Conservation (phyloP, 2,888 invertebrate species). For the Athalia cordata region DNA sequence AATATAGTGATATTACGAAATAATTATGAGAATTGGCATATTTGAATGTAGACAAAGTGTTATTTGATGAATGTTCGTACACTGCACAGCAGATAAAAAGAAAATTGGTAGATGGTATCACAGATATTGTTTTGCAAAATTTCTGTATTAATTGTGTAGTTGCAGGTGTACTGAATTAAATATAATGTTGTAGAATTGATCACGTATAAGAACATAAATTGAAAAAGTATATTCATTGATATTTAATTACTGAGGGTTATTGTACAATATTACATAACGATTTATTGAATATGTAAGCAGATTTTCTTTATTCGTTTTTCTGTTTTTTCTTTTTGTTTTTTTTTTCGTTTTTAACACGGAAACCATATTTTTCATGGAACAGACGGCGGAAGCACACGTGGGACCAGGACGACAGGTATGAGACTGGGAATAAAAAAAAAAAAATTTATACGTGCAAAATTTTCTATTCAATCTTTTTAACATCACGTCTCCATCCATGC, state of each 20-base stretch:
- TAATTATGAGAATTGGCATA: slow-evolving; percentile 36
- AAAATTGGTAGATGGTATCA: neutral
- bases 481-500: slow-evolving; percentile 2
- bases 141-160: too few species aligned
- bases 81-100: slow-evolving; percentile 25
- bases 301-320: slow-evolving; percentile 27
- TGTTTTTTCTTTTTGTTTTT: neutral
- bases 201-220: too few species aligned
- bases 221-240: too few species aligned
- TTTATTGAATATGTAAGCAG: neutral
- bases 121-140: too few species aligned
- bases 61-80: slow-evolving; percentile 27
- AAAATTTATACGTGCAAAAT: slow-evolving; percentile 30
- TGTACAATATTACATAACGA: neutral
- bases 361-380: slow-evolving; percentile 64
- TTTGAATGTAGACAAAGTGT: slow-evolving; percentile 21
- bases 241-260: too few species aligned
- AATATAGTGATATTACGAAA: slow-evolving; percentile 24
- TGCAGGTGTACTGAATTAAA: too few species aligned
- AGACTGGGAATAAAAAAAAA: slow-evolving; percentile 40
- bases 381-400: slow-evolving; percentile 76
- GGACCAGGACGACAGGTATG: slow-evolving; percentile 77
- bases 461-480: slow-evolving; percentile 2
- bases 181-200: too few species aligned
- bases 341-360: slow-evolving; percentile 23